Conservation (phyloP, 2,113 vertebrate genomes). For the Ammodramus savannarum region DNA sequence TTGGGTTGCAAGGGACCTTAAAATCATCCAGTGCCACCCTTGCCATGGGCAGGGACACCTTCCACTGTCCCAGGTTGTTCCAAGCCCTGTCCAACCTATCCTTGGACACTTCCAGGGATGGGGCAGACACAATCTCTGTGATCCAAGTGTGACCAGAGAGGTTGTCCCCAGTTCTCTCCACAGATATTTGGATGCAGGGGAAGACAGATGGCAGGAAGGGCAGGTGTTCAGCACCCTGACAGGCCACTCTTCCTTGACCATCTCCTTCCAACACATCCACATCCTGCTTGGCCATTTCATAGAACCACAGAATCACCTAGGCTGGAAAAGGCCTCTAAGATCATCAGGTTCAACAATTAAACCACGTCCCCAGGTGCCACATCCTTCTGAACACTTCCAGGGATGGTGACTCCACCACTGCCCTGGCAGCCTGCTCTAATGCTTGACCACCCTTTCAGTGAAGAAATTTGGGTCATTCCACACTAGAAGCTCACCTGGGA, state of each 20-base stretch:
- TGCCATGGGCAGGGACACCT: background rate
- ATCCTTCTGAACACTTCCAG: background rate
- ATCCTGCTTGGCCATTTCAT: background rate
- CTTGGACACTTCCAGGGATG: background rate
- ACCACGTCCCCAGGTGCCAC: accelerated
- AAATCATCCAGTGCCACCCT: background rate
- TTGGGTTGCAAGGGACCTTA: background rate
- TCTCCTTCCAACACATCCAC: background rate
- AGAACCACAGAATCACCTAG: background rate
- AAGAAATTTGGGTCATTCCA: background rate
- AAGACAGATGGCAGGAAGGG: background rate
- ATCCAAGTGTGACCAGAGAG: background rate
- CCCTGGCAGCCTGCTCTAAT: background rate
- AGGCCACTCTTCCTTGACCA: background rate
- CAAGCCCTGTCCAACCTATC: accelerated
- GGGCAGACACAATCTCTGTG: background rate
- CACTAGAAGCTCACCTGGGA: background rate
- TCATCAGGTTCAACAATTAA: background rate
- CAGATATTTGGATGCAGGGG: background rate
- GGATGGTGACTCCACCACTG: background rate
- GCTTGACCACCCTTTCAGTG: background rate
- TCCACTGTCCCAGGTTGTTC: background rate
- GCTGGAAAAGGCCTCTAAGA: background rate
- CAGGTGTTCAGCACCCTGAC: accelerated
- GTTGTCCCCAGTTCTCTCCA: background rate